phyloP scores from a whole-genome alignment of 2,797 vertebrate species.

The Fringilla coelebs region DNA sequence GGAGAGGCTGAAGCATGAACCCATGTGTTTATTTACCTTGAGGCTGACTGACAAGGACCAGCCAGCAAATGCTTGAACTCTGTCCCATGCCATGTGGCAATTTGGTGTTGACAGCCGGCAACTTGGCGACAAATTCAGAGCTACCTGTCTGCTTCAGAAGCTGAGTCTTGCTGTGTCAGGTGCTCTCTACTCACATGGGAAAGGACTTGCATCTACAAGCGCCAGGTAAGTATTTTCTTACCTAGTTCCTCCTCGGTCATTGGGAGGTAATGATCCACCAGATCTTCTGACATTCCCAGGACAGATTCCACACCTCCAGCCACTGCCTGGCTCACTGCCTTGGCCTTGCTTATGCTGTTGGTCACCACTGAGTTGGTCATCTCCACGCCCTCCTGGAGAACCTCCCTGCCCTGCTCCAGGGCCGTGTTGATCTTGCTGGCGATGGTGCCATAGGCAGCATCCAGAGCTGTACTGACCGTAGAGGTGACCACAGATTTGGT shows the following conservation, averaged over 20 bases:
- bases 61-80: not conserved
- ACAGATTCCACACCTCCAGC: slow-evolving; percentile 84
- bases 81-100: not conserved
- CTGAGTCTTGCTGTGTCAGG: not conserved
- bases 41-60: not conserved
- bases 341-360: slow-evolving; percentile 78
- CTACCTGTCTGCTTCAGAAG: not conserved
- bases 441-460: slow-evolving; percentile 75
- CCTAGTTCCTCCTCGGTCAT: slow-evolving; percentile 89
- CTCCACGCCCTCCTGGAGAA: slow-evolving; percentile 81
- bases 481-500: slow-evolving; percentile 81
- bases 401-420: slow-evolving; percentile 77
- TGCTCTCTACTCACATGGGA: not conserved
- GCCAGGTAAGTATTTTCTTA: slow-evolving; percentile 71
- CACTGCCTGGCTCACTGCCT: slow-evolving; percentile 73
- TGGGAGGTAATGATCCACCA: slow-evolving; percentile 90
- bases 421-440: slow-evolving; percentile 82
- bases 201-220: not conserved
- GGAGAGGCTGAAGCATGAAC: not conserved
- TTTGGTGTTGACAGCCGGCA: not conserved
- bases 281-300: slow-evolving; percentile 84
- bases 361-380: slow-evolving; percentile 80
- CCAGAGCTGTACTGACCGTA: slow-evolving; percentile 77
- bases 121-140: not conserved
- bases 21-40: not conserved